These are phyloP conservation scores for Ptiloglossa arizonensis DNA, from an alignment of 1,140 invertebrate species.

Conservation along the genomic window DNA sequence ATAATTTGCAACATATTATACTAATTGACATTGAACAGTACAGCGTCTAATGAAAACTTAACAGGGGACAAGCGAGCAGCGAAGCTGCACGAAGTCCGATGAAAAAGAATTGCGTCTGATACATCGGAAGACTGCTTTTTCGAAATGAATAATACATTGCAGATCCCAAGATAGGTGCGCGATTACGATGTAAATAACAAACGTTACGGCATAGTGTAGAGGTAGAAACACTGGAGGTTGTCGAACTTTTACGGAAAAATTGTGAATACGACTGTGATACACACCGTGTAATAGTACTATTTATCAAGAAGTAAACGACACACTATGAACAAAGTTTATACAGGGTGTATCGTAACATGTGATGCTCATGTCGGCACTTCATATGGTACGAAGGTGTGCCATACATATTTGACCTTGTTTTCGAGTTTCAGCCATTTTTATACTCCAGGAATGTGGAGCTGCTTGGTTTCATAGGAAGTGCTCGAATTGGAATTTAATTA, in stretches of 20 bases:
- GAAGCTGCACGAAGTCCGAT: too few species aligned
- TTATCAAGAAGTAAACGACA: neutral
- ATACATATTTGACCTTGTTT: too few species aligned
- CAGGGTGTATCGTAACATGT: too few species aligned
- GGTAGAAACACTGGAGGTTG: conserved; percentile 4
- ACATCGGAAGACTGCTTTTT: neutral
- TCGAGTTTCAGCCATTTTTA: too few species aligned
- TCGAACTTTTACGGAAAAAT: conserved; percentile 10
- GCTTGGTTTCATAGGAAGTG: too few species aligned
- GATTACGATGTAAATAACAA: conserved; percentile 13
- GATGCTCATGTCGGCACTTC: too few species aligned
- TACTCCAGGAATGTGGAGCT: too few species aligned
- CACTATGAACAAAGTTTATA: neutral
- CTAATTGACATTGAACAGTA: neutral
- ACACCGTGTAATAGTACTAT: neutral
- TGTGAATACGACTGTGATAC: neutral
- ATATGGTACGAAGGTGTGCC: too few species aligned
- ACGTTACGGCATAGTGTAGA: neutral
- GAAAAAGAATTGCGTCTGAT: conserved; percentile 1
- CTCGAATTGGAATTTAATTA: too few species aligned
- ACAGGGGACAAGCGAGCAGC: neutral
- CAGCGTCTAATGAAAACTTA: neutral
- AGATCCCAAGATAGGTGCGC: neutral
- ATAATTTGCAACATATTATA: neutral
- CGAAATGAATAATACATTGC: conserved; percentile 34